Conservation (phyloP, 2,888 invertebrate genomes). For the Pycnomerus fuliginosus region DNA sequence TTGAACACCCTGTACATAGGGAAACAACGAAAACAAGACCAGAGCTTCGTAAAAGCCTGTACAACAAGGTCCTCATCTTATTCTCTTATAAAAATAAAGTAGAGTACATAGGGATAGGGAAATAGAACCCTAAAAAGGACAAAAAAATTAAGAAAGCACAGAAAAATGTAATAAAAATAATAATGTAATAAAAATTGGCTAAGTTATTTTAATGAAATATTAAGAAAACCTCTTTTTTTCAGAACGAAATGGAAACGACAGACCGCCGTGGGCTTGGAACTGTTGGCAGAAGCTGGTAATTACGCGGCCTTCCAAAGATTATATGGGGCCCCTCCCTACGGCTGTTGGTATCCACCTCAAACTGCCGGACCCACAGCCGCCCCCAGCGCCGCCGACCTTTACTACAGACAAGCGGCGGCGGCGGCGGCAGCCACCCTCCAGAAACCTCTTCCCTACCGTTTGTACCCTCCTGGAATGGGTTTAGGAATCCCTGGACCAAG, state of each 20-base stretch:
- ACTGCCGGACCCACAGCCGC: constrained; percentile 59
- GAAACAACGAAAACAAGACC: no score
- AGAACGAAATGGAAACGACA: constrained; percentile 99
- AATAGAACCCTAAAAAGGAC: no score
- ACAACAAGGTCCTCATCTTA: no score
- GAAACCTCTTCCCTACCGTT: constrained; percentile 82
- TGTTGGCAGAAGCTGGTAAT: constrained; percentile 96
- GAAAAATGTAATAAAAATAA: no score
- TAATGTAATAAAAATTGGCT: background rate
- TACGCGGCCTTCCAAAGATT: constrained; percentile 97
- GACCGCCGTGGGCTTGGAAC: constrained; percentile 94
- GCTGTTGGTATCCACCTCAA: constrained; percentile 63
- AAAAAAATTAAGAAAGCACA: no score
- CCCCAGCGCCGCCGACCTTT: constrained; percentile 71
- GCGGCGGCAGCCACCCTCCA: constrained; percentile 74
- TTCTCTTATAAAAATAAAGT: no score
- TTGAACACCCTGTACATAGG: no score
- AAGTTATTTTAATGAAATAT: background rate
- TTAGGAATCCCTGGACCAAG: constrained; percentile 67
- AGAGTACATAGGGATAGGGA: no score
- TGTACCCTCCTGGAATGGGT: constrained; percentile 62
- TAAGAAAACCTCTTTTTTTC: constrained; percentile 46
- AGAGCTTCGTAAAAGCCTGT: no score
- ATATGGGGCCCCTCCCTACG: constrained; percentile 76
- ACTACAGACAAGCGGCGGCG: constrained; percentile 79